Evolutionary conservation across 2,888 invertebrate genomes (phyloP), one percentile per base, ranked within the genome.

Genomic region (Hymenopus coronatus): DNA sequence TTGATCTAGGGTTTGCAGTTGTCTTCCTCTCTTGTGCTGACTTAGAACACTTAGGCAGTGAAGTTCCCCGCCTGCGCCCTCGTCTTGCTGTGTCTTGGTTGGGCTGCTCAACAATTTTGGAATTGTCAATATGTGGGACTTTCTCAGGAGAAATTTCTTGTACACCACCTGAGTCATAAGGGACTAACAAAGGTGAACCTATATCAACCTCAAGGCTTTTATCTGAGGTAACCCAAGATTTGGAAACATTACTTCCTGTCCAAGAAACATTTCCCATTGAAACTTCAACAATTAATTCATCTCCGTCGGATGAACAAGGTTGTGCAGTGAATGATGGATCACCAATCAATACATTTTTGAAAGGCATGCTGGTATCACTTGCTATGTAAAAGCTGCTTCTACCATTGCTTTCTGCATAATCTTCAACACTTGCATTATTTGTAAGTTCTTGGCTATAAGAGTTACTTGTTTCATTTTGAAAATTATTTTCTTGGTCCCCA

Each of bases 271-370:
- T 30, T 28, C 27, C 20, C 33, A 82, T 82, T 14, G 81, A 85
- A 28, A 82, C 84, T 54, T 30, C 46, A n/a, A 12, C 30, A 20
- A 81, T 28, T 25, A 87, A 82, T 15, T 87, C 88, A 82, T 88
- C 88, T 25, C 81, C 33, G 27, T 88, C 88, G n/a, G 85, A 85
- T 27, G 30, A 84, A n/a, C 81, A 54, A n/a, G 28, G 33, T 70
- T 85, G 85, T 15, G 84, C 88, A n/a, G 85, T 88, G 30, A 88
- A 82, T 82, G 81, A 88, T 3, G 88, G 88, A 88, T 88, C 88
- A 27, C 88, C 88, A 28, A 88, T 84, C n/a, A 88, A 30, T n/a
- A 83, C 40, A 88, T 30, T 20, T 28, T 88, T 70, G 54, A 70
- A 70, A 70, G 54, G 54, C 15, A 70, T 70, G 20, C 54, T 70